Evolutionary conservation across 2,888 invertebrate species (phyloP).

Genomic region (Tenthredo livida): DNA sequence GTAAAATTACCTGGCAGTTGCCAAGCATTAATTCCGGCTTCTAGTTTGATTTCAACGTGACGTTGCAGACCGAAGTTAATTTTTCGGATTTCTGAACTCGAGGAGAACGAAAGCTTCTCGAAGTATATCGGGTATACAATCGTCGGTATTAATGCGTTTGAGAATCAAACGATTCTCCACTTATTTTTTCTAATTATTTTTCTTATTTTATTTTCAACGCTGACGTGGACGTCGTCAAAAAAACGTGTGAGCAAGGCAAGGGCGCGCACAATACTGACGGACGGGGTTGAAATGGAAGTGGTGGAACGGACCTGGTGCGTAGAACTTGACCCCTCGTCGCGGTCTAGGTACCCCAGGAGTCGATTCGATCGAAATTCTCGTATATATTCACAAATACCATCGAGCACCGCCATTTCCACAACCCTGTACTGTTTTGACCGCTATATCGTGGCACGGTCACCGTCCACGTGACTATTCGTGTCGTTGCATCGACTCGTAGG

Average conservation of each 20-base stretch:
- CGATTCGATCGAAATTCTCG: conserved; percentile 64
- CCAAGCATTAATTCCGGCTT: conserved; percentile 23
- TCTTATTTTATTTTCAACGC: not conserved
- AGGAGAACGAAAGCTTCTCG: not conserved
- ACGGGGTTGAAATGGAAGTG: conserved; percentile 48
- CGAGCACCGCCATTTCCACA: conserved; percentile 1
- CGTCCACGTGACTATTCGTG: conserved; percentile 2
- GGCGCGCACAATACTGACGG: conserved; percentile 49
- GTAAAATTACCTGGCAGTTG: conserved; percentile 25
- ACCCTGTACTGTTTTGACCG: conserved; percentile 8
- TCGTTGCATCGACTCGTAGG: not conserved
- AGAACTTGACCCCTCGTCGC: conserved; percentile 52
- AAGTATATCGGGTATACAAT: not conserved
- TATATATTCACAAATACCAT: not conserved
- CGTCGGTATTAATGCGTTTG: not conserved
- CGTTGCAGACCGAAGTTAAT: not conserved
- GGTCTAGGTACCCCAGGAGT: conserved; percentile 53
- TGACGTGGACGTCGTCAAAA: not conserved
- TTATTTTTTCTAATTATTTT: not conserved
- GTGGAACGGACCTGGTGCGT: conserved; percentile 46
- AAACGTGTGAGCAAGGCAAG: conserved; percentile 38
- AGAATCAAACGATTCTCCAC: not conserved
- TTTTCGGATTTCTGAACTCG: not conserved
- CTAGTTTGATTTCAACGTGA: not conserved
- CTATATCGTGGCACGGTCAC: not conserved